Evolutionary conservation across 2,113 vertebrate genomes (phyloP), one percentile per base, ranked within the genome.

Genomic region (Bos indicus): DNA sequence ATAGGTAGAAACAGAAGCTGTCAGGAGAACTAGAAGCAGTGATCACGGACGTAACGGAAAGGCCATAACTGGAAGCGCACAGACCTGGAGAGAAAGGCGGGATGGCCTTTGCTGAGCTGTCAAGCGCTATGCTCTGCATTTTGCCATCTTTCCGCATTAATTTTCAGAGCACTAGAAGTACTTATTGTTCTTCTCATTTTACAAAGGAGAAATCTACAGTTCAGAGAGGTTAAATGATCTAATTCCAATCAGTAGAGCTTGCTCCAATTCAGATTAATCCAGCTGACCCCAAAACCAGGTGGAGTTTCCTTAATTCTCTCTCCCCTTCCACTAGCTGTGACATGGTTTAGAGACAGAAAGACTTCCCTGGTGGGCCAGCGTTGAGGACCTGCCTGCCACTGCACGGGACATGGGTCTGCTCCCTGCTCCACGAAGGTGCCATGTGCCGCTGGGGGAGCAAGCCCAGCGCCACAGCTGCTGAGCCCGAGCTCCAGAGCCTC

Each of bases 151-250:
- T 91, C 48, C 16, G 40, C 46, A 46, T 36, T 51, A 51, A 62
- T 48, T 84, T 36, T 60, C 26, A 84, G 59, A 71, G 78, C 56
- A n/a, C n/a, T 64, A 67, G 67, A 62, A 21, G 23, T 77, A 67
- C 19, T 40, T 59, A 59, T 43, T 60, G 5, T 52, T 90, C 83
- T 71, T 60, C 33, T 84, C 30, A 74, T 36, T 91, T 83, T 59
- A 84, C 71, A 96, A 93, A 80, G 54, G 13, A 90, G 26, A 94
- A 93, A 43, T 5, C n/a, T 17, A 21, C 46, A 78, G 12, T 30
- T 90, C 51, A 71, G 77, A 59, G 62, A 52, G 3, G 11, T 83
- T 43, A 40, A 77, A n/a, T 59, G n/a, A 83, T 71, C 87, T 57
- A 54, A 67, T 77, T 40, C 8, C 17, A 71, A 40, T 71, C 67